Conservation (phyloP, 2,113 vertebrate genomes). For the Callopanchax toddi region DNA sequence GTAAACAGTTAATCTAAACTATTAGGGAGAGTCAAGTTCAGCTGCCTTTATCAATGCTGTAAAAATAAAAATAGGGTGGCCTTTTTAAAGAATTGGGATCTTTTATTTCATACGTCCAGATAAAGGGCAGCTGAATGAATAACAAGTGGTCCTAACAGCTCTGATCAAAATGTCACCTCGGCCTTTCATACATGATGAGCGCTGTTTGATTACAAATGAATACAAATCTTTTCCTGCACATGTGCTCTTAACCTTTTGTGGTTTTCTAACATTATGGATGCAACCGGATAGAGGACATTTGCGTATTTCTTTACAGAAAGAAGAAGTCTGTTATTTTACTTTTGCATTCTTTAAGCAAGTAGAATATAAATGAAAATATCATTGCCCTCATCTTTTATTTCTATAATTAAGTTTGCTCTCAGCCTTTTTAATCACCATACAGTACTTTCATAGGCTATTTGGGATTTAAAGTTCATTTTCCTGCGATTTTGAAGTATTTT, state of each 20-base stretch:
- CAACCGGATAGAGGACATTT: conserved; percentile 2
- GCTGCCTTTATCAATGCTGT: too few species aligned
- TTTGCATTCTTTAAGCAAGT: too few species aligned
- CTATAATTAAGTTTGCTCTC: too few species aligned
- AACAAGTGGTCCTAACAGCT: conserved; percentile 38
- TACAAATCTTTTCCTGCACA: conserved; percentile 3
- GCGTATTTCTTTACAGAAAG: neutral
- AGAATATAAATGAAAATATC: too few species aligned
- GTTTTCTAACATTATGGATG: conserved; percentile 23
- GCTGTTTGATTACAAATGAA: conserved; percentile 24
- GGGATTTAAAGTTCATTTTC: too few species aligned
- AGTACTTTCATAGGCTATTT: too few species aligned
- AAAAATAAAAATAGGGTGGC: conserved; percentile 61
- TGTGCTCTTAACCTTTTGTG: conserved; percentile 26
- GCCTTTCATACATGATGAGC: conserved; percentile 6
- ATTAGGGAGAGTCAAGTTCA: too few species aligned
- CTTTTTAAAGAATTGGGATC: conserved; percentile 40
- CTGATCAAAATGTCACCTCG: conserved; percentile 60
- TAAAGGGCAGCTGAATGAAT: conserved; percentile 60
- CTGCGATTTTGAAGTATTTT: too few species aligned
- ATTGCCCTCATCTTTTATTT: too few species aligned
- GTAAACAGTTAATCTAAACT: too few species aligned
- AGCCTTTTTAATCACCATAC: too few species aligned
- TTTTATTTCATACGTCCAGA: conserved; percentile 27
- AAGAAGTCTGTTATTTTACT: neutral